phyloP scores from a whole-genome alignment of 2,113 vertebrate genomes.

The Stegastes partitus region DNA sequence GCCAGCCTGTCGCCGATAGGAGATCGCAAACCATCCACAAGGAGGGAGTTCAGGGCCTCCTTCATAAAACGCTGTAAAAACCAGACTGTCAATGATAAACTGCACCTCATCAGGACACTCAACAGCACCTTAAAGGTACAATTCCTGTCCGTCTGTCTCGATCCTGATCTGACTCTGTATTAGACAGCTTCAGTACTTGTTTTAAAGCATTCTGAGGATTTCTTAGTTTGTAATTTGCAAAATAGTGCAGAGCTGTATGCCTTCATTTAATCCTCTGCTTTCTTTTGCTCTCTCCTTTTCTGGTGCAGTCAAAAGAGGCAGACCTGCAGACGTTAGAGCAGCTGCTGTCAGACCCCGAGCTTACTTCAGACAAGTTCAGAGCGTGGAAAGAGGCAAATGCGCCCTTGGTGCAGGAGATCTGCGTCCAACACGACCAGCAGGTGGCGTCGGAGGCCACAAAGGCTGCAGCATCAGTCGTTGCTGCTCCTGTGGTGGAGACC shows the following conservation, averaged over 20 bases:
- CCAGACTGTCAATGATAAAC: conserved; percentile 91
- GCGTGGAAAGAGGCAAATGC: conserved; percentile 93
- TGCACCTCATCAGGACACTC: conserved; percentile 92
- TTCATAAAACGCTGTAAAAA: conserved; percentile 97
- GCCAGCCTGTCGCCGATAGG: conserved; percentile 95
- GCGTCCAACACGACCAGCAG: conserved; percentile 74
- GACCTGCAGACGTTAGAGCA: conserved; percentile 93
- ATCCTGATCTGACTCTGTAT: neutral
- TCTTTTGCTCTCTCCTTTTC: neutral
- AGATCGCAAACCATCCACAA: conserved; percentile 92
- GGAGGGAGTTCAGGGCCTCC: conserved; percentile 93
- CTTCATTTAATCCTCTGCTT: neutral
- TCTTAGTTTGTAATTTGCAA: neutral
- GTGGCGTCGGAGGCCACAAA: conserved; percentile 62
- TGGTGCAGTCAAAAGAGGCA: conserved; percentile 91
- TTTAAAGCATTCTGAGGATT: neutral
- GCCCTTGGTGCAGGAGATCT: conserved; percentile 90
- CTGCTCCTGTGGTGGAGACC: conserved; percentile 76
- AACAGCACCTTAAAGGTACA: conserved; percentile 97
- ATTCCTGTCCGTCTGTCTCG: neutral
- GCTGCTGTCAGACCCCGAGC: conserved; percentile 86
- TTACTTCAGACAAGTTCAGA: conserved; percentile 91
- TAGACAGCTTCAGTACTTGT: neutral
- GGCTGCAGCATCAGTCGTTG: conserved; percentile 45
- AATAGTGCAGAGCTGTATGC: neutral